Percentiles rank a stretch among this genome's conserved stretches.
Conservation (phyloP, 2,797 vertebrate genomes). For the Sebastes ruberrimus region DNA sequence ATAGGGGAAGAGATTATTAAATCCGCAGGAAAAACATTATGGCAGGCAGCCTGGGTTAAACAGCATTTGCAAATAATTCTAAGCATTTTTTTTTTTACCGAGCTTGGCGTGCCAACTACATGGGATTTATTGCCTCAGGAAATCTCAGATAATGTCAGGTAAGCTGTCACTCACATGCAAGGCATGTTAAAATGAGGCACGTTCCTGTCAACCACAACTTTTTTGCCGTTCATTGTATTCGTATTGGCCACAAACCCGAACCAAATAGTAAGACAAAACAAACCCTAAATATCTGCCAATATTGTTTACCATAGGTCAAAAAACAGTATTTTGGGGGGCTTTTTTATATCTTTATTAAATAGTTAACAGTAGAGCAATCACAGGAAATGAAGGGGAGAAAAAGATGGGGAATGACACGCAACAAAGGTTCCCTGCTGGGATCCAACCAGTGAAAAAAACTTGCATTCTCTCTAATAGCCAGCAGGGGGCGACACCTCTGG, state of each 20-base stretch:
- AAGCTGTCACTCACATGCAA: slow-evolving; percentile 19
- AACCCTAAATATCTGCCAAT: neutral
- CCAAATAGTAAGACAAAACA: neutral
- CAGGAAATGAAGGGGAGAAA: neutral
- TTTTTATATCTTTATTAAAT: neutral
- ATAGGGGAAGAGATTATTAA: slow-evolving; percentile 25
- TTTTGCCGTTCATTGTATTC: neutral
- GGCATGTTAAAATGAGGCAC: neutral
- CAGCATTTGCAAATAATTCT: slow-evolving; percentile 29
- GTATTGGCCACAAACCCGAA: neutral
- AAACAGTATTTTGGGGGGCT: neutral
- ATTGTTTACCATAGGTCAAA: neutral
- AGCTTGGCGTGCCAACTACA: neutral
- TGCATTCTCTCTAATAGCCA: too few species aligned
- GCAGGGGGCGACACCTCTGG: too few species aligned
- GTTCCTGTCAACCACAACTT: neutral
- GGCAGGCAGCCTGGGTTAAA: slow-evolving; percentile 22
- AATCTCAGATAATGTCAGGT: slow-evolving; percentile 18
- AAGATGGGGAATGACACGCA: neutral
- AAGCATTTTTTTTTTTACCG: slow-evolving; percentile 22
- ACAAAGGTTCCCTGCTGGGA: neutral
- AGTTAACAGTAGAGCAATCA: neutral
- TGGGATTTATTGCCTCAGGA: slow-evolving; percentile 19
- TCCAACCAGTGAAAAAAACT: neutral
- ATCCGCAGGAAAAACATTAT: slow-evolving; percentile 12